These are phyloP conservation scores for Lasioglossum lativentre DNA, from an alignment of 2,888 invertebrate genomes.

Conservation along the genomic window DNA sequence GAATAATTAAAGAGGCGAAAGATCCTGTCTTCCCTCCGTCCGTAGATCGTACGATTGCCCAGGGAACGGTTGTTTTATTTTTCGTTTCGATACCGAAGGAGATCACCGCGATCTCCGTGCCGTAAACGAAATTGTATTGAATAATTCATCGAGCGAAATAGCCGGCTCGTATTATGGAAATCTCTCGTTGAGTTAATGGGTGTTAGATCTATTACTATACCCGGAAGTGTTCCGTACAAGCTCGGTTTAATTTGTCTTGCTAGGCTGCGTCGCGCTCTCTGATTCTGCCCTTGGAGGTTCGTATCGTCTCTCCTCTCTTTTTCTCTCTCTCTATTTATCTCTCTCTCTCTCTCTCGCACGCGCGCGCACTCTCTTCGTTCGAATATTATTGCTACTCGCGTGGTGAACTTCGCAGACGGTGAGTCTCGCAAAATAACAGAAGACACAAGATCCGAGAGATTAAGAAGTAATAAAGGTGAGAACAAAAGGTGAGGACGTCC, in stretches of 20 bases:
- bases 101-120: conserved; percentile 25
- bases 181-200: conserved; percentile 45
- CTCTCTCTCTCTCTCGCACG: background rate
- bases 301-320: background rate
- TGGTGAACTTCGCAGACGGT: no score
- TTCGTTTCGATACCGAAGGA: conserved; percentile 16
- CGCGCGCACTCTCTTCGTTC: background rate
- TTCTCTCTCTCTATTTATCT: background rate
- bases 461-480: background rate
- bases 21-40: background rate
- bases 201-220: conserved; percentile 55
- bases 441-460: background rate
- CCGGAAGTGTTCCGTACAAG: conserved; percentile 46
- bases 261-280: conserved; percentile 33
- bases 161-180: conserved; percentile 49
- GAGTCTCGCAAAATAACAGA: background rate
- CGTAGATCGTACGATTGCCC: conserved; percentile 2
- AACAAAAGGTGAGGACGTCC: background rate
- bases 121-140: conserved; percentile 48
- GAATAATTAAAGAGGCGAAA: conserved; percentile 12
- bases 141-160: conserved; percentile 48
- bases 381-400: background rate
- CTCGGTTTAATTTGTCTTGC: conserved; percentile 52
- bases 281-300: conserved; percentile 41
- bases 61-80: conserved; percentile 24